Conservation (phyloP, 2,797 vertebrate genomes). For the Pseudomugil tenellus region DNA sequence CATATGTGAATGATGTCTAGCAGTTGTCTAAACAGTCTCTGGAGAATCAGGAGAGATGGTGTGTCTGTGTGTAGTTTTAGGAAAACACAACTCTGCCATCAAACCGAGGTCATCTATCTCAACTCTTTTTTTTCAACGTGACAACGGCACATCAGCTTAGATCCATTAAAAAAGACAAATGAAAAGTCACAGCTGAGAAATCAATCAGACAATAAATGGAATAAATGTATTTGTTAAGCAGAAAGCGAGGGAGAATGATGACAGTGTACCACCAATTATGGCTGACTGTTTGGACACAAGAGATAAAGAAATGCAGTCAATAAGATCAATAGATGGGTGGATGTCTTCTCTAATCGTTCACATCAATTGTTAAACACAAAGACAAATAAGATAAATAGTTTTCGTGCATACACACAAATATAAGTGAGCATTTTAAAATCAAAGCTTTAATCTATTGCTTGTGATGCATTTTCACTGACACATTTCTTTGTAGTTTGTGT, state of each 20-base stretch:
- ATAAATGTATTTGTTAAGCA: conserved; percentile 43
- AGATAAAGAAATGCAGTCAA: conserved; percentile 18
- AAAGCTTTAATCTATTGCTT: conserved; percentile 27
- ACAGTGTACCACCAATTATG: conserved; percentile 34
- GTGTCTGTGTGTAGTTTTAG: background rate
- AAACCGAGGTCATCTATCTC: conserved; percentile 11
- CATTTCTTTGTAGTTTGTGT: conserved; percentile 11
- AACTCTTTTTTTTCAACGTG: conserved; percentile 31
- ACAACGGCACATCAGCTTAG: conserved; percentile 38
- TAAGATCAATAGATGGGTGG: conserved; percentile 44
- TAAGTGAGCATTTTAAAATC: conserved; percentile 33
- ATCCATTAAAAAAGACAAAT: conserved; percentile 42
- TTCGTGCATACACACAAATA: conserved; percentile 17
- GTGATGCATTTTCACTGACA: conserved; percentile 19
- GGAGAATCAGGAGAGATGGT: background rate
- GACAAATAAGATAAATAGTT: conserved; percentile 33
- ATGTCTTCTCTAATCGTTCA: conserved; percentile 33
- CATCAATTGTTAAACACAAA: conserved; percentile 37
- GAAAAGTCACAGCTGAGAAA: conserved; percentile 29
- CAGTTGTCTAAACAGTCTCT: background rate
- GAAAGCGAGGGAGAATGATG: conserved; percentile 22
- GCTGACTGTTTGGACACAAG: conserved; percentile 24
- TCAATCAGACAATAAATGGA: conserved; percentile 40
- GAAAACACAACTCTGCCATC: conserved; percentile 1
- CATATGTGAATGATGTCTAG: background rate